Percentiles rank a stretch among this genome's conserved stretches.
Conservation (phyloP, 2,797 vertebrate genomes). For the Melanotaenia nigrans region DNA sequence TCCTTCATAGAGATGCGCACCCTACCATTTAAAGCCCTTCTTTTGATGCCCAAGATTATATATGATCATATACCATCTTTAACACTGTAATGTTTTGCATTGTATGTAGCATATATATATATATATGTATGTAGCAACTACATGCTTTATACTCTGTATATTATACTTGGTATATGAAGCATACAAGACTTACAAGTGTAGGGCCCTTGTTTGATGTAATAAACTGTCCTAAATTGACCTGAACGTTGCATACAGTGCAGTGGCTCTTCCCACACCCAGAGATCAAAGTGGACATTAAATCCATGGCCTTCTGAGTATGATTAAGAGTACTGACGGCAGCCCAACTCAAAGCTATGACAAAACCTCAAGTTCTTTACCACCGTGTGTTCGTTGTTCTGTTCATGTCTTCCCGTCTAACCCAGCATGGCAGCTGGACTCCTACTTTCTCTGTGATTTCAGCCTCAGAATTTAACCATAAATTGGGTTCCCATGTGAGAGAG, state of each 20-base stretch:
- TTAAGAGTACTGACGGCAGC: constrained; percentile 41
- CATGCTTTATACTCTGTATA: constrained; percentile 55
- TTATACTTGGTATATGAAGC: constrained; percentile 54
- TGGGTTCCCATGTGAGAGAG: constrained; percentile 60
- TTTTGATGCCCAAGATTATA: constrained; percentile 47
- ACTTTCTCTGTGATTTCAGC: constrained; percentile 66
- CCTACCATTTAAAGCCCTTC: constrained; percentile 61
- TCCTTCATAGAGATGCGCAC: constrained; percentile 27
- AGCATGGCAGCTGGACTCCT: constrained; percentile 61
- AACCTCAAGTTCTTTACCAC: constrained; percentile 61
- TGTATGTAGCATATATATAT: not conserved
- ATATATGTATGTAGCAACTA: constrained; percentile 28
- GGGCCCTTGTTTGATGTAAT: constrained; percentile 24
- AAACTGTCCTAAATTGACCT: constrained; percentile 32
- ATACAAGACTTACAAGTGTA: constrained; percentile 36
- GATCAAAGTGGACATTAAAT: constrained; percentile 49
- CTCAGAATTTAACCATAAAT: constrained; percentile 62
- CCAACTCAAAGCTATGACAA: constrained; percentile 37
- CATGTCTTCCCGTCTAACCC: constrained; percentile 49
- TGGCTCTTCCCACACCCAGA: constrained; percentile 51
- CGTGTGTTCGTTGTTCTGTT: constrained; percentile 60
- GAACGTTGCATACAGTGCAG: not conserved
- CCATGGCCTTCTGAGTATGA: constrained; percentile 17
- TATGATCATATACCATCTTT: constrained; percentile 46
- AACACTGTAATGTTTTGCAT: constrained; percentile 45